A percentile compares a stretch with the other conserved stretches of the same genome.
Conservation (phyloP, 2,888 invertebrate genomes). For the Diarsia dahlii region DNA sequence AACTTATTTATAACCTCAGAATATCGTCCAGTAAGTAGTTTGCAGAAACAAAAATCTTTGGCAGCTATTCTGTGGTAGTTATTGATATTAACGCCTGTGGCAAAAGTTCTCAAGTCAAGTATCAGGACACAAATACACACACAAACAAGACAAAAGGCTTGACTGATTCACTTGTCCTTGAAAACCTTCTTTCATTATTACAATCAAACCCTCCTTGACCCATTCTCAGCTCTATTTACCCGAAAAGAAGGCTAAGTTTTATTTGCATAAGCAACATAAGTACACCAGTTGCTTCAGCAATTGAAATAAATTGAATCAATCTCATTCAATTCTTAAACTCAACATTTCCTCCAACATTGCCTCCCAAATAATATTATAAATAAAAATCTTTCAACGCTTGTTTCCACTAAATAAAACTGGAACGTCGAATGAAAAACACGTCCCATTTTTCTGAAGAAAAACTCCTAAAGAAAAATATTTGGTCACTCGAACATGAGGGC, state of each 20-base stretch:
- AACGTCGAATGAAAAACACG: slow-evolving; percentile 57
- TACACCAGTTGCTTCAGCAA: slow-evolving; percentile 28
- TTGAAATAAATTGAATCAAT: slow-evolving; percentile 34
- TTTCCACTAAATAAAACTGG: slow-evolving; percentile 60
- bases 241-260: background rate
- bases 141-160: background rate
- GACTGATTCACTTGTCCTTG: background rate
- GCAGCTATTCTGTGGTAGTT: background rate
- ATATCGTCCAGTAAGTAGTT: background rate
- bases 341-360: slow-evolving; percentile 55
- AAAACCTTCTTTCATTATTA: background rate
- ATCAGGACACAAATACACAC: background rate
- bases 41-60: background rate
- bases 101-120: background rate
- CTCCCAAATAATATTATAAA: slow-evolving; percentile 54
- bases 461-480: slow-evolving; percentile 75
- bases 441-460: slow-evolving; percentile 68
- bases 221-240: too few relatives aligned
- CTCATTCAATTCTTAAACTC: slow-evolving; percentile 48
- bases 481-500: slow-evolving; percentile 68
- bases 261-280: background rate
- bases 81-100: background rate
- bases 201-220: background rate
- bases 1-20: background rate
- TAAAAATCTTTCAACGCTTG: slow-evolving; percentile 48